These are phyloP conservation scores for Solenodon paradoxus DNA, from an alignment of 2,113 vertebrate species.

Conservation along the genomic window DNA sequence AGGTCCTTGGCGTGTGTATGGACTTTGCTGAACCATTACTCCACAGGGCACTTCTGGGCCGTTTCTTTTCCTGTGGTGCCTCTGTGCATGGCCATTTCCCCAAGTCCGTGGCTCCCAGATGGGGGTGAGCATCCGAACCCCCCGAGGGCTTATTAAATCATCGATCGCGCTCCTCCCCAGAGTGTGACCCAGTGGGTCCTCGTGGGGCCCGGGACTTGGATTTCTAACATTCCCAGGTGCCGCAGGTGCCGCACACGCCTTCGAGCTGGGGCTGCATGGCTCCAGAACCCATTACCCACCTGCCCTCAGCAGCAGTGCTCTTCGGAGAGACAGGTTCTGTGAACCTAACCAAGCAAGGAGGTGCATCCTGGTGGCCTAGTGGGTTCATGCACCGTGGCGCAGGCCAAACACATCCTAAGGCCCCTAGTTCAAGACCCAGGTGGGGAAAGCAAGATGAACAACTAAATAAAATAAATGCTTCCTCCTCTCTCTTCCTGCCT, in stretches of 20 bases:
- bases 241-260: rapidly evolving
- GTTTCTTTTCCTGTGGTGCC: too few relatives aligned
- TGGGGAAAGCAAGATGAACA: too few relatives aligned
- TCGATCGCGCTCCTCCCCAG: too few relatives aligned
- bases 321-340: not conserved
- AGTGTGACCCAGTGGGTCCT: not conserved
- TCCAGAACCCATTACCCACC: not conserved
- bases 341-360: not conserved
- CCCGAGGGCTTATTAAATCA: not conserved
- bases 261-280: not conserved
- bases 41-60: too few relatives aligned
- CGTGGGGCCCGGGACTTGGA: not conserved
- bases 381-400: too few relatives aligned
- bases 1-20: too few relatives aligned
- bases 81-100: not conserved
- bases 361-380: too few relatives aligned
- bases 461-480: too few relatives aligned
- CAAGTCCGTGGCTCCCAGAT: not conserved
- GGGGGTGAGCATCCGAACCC: not conserved
- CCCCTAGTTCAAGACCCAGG: too few relatives aligned
- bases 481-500: too few relatives aligned
- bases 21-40: too few relatives aligned
- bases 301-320: not conserved
- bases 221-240: not conserved
- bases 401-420: too few relatives aligned